These are phyloP conservation scores for Odontomyia ornata DNA, from an alignment of 2,888 invertebrate species.

Conservation along the genomic window DNA sequence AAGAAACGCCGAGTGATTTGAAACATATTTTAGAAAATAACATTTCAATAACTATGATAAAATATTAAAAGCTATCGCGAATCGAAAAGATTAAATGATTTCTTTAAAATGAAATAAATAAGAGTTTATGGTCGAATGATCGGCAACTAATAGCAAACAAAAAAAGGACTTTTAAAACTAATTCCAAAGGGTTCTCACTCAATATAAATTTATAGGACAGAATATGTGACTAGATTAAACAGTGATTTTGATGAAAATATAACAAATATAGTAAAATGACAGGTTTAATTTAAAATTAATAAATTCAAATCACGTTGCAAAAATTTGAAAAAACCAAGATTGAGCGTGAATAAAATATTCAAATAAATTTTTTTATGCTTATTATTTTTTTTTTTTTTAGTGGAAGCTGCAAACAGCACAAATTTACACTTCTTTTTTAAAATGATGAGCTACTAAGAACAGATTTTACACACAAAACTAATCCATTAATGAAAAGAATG, in stretches of 20 bases:
- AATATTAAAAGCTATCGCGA: too few relatives aligned
- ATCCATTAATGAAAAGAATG: background rate
- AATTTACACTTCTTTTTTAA: conserved; percentile 20
- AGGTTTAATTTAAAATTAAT: too few relatives aligned
- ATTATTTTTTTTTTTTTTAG: too few relatives aligned
- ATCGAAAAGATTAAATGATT: too few relatives aligned
- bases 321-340: background rate
- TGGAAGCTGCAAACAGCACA: conserved; percentile 32
- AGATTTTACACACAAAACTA: background rate
- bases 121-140: background rate
- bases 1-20: conserved; percentile 43
- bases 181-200: background rate
- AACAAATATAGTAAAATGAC: background rate
- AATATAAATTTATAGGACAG: background rate
- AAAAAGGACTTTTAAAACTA: background rate
- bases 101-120: too few relatives aligned
- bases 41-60: too few relatives aligned
- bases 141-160: background rate
- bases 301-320: background rate
- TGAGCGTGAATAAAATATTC: background rate
- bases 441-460: background rate
- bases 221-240: too few relatives aligned
- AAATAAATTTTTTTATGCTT: background rate
- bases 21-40: conserved; percentile 38
- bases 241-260: background rate